phyloP scores from a whole-genome alignment of 2,797 vertebrate species.

The Hyperoplus lanceolatus region DNA sequence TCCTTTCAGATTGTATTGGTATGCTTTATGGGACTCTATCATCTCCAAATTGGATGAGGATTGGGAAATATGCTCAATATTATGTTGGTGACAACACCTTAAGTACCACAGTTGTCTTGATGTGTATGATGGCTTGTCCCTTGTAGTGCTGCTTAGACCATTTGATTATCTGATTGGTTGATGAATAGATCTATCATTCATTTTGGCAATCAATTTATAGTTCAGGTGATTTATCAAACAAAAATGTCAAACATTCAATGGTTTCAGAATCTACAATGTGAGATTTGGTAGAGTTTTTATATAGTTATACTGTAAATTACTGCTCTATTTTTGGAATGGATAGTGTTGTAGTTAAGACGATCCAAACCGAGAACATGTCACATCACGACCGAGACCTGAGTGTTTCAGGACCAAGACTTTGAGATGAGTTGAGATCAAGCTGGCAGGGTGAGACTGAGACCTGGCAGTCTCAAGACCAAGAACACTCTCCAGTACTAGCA shows the following conservation, averaged over 20 bases:
- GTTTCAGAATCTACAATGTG: not conserved
- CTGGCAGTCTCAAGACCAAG: no score
- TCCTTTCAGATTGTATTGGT: constrained; percentile 5
- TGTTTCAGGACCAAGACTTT: no score
- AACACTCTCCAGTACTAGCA: no score
- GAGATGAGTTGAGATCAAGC: no score
- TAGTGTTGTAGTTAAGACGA: no score
- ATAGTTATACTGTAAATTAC: not conserved
- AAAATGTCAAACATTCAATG: not conserved
- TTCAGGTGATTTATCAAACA: not conserved
- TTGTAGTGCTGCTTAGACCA: not conserved
- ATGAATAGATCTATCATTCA: not conserved
- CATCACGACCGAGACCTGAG: no score
- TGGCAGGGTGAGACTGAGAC: no score
- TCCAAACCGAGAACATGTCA: no score
- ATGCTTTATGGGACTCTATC: not conserved
- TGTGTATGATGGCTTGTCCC: not conserved
- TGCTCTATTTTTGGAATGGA: no score
- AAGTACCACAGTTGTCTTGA: not conserved
- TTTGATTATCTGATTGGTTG: not conserved
- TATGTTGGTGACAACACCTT: not conserved
- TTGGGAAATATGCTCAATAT: not conserved
- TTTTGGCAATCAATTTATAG: not conserved
- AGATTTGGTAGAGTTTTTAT: not conserved
- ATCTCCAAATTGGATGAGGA: not conserved